Evolutionary conservation across 1,140 invertebrate species (phyloP).

Genomic region (Archegozetes longisetosus): DNA sequence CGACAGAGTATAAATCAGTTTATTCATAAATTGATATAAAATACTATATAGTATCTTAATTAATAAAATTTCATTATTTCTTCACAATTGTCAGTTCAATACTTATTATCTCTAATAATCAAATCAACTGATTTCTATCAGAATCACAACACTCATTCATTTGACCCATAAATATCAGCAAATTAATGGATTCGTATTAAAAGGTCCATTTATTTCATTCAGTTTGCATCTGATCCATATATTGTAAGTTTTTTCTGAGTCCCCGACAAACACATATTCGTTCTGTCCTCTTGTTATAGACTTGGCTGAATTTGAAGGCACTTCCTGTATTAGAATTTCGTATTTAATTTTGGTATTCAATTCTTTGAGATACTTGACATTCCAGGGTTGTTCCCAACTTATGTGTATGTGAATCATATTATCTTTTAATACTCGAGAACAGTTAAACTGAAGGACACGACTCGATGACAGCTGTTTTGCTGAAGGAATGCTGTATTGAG

Average conservation of each 20-base stretch:
- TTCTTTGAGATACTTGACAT: slow-evolving; percentile 19
- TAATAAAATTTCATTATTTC: too few relatives aligned
- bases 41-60: too few relatives aligned
- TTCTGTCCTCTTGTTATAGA: background rate
- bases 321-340: slow-evolving; percentile 21
- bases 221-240: background rate
- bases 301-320: slow-evolving; percentile 4
- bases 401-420: background rate
- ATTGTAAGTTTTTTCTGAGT: background rate
- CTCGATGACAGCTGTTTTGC: too few relatives aligned
- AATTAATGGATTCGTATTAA: background rate
- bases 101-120: too few relatives aligned
- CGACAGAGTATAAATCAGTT: too few relatives aligned
- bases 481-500: background rate
- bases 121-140: too few relatives aligned
- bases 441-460: too few relatives aligned
- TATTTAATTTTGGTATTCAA: slow-evolving; percentile 16
- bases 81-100: too few relatives aligned
- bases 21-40: too few relatives aligned
- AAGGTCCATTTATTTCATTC: background rate
- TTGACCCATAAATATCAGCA: background rate
- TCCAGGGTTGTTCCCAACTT: slow-evolving; percentile 21
- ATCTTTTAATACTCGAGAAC: background rate
- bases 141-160: too few relatives aligned
- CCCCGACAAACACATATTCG: background rate